Conservation (phyloP, 2,797 vertebrate genomes). For the Etheostoma nigrum region DNA sequence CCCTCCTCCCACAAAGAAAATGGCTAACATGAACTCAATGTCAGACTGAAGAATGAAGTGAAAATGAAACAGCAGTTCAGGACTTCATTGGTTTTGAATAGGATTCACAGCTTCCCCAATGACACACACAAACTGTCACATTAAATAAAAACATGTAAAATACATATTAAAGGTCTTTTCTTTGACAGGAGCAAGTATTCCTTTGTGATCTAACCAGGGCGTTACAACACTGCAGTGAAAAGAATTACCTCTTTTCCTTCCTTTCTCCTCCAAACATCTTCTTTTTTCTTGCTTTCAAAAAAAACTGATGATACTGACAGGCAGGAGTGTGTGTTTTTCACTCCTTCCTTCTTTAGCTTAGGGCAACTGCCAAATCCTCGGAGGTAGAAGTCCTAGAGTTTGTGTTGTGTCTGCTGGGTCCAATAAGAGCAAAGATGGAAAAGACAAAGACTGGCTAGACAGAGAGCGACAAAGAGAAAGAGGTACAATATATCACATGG, state of each 20-base stretch:
- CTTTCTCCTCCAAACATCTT: constrained; percentile 57
- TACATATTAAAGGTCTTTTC: constrained; percentile 28
- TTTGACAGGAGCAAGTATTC: constrained; percentile 54
- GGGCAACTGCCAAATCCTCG: constrained; percentile 48
- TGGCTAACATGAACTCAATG: constrained; percentile 18
- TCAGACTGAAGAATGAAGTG: constrained; percentile 22
- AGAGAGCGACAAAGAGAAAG: constrained; percentile 12
- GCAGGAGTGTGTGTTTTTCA: constrained; percentile 34
- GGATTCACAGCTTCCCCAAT: constrained; percentile 45
- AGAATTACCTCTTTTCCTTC: constrained; percentile 64
- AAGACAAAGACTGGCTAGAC: constrained; percentile 41
- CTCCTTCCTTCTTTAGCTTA: constrained; percentile 41
- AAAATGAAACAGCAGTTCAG: constrained; percentile 7
- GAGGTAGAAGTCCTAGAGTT: constrained; percentile 45
- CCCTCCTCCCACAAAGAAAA: constrained; percentile 12
- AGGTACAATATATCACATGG: constrained; percentile 6
- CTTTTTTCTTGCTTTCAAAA: constrained; percentile 37
- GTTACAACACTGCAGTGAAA: constrained; percentile 74
- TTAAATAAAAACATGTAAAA: constrained; percentile 54
- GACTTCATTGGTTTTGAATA: constrained; percentile 14
- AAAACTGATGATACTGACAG: constrained; percentile 72
- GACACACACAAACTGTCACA: constrained; percentile 41
- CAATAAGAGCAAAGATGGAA: constrained; percentile 33
- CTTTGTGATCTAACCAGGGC: constrained; percentile 66
- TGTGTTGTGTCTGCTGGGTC: constrained; percentile 53